Evolutionary conservation across 2,797 vertebrate species (phyloP).

Genomic region (Brachyalestes nurse): DNA sequence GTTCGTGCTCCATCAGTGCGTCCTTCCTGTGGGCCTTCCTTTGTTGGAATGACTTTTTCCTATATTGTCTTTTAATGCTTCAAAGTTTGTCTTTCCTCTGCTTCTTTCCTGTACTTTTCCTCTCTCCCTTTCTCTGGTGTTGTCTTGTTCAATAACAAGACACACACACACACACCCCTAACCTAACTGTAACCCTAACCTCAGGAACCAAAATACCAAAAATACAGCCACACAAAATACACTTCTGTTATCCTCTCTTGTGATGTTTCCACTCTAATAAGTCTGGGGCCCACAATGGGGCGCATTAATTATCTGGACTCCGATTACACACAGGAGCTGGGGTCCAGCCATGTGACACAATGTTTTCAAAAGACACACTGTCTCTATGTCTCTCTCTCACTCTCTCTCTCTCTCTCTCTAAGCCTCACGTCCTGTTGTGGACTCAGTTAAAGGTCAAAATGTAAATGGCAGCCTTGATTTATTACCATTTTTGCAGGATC

Average conservation of each 20-base stretch:
- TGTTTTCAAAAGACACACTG: constrained; percentile 48
- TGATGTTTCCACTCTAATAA: constrained; percentile 58
- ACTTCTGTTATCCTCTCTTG: constrained; percentile 25
- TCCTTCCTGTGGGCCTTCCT: constrained; percentile 39
- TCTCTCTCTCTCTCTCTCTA: background rate
- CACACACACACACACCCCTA: background rate
- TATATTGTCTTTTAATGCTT: constrained; percentile 25
- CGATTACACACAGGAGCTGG: constrained; percentile 48
- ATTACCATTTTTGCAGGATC: background rate
- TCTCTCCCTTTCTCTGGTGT: constrained; percentile 39
- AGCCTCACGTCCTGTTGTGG: constrained; percentile 21
- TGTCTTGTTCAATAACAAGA: background rate
- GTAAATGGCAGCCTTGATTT: constrained; percentile 11
- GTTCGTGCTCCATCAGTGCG: background rate
- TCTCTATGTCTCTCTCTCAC: constrained; percentile 31
- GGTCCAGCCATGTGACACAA: constrained; percentile 46
- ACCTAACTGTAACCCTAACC: background rate
- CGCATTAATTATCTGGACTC: constrained; percentile 51
- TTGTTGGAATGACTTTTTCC: constrained; percentile 15
- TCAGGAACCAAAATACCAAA: background rate
- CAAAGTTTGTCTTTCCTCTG: constrained; percentile 39
- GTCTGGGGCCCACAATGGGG: constrained; percentile 44
- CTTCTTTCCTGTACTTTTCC: constrained; percentile 52
- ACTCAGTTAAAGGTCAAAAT: constrained; percentile 14
- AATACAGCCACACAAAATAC: constrained; percentile 29